Conservation (phyloP, 2,797 vertebrate species). For the Varecia variegata region DNA sequence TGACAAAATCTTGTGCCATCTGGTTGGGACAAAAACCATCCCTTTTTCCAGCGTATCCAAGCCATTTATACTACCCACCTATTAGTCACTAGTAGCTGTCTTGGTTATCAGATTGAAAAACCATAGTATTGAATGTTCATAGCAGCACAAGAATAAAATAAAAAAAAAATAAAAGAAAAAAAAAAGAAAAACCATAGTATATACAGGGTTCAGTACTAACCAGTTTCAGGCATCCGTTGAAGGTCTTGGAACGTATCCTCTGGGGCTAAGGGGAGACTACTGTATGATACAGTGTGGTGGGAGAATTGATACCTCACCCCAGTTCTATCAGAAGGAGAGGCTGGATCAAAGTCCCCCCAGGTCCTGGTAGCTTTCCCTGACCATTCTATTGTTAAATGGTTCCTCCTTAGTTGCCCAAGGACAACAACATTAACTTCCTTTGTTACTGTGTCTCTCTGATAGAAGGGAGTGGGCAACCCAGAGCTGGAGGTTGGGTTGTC, state of each 20-base stretch:
- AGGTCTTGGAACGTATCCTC: not conserved
- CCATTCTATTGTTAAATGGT: not conserved
- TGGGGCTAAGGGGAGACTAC: not conserved
- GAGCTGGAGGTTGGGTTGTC: not conserved
- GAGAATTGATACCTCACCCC: not conserved
- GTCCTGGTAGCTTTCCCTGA: not conserved
- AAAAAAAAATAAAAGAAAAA: no score
- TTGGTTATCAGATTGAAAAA: not conserved
- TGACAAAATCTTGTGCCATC: not conserved
- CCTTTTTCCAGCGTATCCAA: not conserved
- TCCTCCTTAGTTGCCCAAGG: not conserved
- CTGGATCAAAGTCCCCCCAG: not conserved
- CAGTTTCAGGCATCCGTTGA: not conserved
- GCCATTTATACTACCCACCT: not conserved
- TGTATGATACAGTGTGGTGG: not conserved
- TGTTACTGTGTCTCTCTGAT: not conserved
- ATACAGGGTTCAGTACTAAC: not conserved
- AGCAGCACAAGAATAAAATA: no score
- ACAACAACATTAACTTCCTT: not conserved
- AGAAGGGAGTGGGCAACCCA: not conserved
- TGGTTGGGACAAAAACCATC: not conserved
- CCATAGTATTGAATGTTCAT: no score
- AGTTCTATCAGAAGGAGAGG: not conserved
- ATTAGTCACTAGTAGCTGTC: not conserved
- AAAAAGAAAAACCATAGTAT: no score